These are phyloP conservation scores for Scotopteryx bipunctaria DNA, from an alignment of 2,888 invertebrate genomes.

Conservation along the genomic window DNA sequence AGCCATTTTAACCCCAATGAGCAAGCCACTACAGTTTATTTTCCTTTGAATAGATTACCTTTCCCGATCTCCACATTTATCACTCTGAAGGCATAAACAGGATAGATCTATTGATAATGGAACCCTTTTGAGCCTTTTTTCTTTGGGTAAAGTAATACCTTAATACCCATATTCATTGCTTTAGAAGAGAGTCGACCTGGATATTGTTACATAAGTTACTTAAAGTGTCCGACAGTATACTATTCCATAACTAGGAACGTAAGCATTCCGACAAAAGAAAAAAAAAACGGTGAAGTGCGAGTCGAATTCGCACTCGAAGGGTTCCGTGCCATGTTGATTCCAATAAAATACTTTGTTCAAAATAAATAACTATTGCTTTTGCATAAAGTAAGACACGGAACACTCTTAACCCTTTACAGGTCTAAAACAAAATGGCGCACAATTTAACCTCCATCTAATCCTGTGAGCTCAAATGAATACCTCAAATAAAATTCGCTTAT, in stretches of 20 bases:
- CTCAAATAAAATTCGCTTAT: slow-evolving; percentile 27
- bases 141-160: slow-evolving; percentile 6
- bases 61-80: slow-evolving; percentile 11
- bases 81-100: slow-evolving; percentile 21
- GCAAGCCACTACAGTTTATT: background rate
- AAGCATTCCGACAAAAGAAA: no score
- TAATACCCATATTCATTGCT: slow-evolving; percentile 5
- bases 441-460: slow-evolving; percentile 12
- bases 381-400: background rate
- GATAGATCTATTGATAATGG: slow-evolving; percentile 18
- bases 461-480: slow-evolving; percentile 29
- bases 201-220: background rate
- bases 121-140: slow-evolving; percentile 14
- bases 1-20: background rate
- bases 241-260: no score
- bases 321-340: no score
- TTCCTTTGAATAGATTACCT: background rate
- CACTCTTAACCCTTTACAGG: background rate
- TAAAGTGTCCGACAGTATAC: no score
- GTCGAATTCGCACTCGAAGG: no score
- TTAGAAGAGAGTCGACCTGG: slow-evolving; percentile 3
- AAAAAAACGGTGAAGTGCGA: no score
- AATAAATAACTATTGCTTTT: no score
- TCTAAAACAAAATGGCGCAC: background rate
- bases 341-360: no score